These are phyloP conservation scores for Diadumene lineata DNA, from an alignment of 92 coral and sea anemone genomes.

Conservation along the genomic window DNA sequence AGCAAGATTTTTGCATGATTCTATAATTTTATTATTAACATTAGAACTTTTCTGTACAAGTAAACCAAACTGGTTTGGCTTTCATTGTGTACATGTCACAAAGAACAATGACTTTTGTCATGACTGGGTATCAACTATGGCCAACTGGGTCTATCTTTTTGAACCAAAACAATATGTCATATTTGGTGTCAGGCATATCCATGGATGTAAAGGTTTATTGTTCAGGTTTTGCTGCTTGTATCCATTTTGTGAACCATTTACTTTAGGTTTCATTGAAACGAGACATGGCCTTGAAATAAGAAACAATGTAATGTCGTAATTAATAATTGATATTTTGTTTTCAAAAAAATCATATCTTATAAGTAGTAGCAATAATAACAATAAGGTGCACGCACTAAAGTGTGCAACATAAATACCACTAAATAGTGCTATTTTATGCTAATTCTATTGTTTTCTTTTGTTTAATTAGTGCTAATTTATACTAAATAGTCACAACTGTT, in stretches of 20 bases:
- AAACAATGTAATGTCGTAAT: background rate
- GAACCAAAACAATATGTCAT: too few species aligned
- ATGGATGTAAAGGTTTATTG: too few species aligned
- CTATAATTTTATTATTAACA: too few species aligned
- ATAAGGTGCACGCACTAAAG: too few species aligned
- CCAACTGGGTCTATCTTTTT: too few species aligned
- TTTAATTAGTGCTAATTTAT: too few species aligned
- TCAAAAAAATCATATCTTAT: background rate
- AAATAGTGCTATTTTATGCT: too few species aligned
- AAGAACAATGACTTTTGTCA: background rate
- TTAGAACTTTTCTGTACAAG: background rate
- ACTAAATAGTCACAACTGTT: too few species aligned
- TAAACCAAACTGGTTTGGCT: background rate
- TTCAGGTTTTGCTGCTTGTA: background rate
- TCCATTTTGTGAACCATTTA: background rate
- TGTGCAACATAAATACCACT: too few species aligned
- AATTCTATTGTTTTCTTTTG: too few species aligned
- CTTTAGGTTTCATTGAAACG: constrained; percentile 12
- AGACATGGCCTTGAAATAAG: constrained; percentile 9
- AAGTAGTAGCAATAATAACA: background rate
- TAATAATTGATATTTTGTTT: too few species aligned
- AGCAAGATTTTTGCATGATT: background rate
- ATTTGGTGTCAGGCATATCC: background rate
- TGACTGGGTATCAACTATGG: background rate
- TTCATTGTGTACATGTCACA: background rate